phyloP scores from a whole-genome alignment of 2,113 vertebrate species.

The Heterochromis multidens region DNA sequence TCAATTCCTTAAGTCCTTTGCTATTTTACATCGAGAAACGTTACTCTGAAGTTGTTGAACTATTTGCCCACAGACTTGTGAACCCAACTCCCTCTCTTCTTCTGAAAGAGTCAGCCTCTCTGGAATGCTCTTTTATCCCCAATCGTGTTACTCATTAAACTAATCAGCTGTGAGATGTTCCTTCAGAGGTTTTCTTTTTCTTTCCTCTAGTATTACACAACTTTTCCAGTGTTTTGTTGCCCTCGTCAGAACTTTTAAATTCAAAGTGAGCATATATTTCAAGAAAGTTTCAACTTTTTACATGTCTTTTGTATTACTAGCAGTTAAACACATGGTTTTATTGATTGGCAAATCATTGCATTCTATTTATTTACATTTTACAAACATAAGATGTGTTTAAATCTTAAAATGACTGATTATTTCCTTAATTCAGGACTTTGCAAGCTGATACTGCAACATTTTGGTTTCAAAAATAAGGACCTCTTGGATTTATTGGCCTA shows the following conservation, averaged over 20 bases:
- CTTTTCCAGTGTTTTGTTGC: not conserved
- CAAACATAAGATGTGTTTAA: not conserved
- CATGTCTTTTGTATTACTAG: not conserved
- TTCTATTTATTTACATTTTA: not conserved
- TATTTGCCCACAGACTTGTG: not conserved
- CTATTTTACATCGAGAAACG: not conserved
- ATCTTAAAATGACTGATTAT: not conserved
- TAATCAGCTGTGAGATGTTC: not conserved
- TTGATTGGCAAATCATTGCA: not conserved
- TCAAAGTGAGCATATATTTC: not conserved
- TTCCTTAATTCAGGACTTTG: not conserved
- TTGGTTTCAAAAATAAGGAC: not conserved
- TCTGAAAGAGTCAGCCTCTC: not conserved
- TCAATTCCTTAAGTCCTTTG: not conserved
- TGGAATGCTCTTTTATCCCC: not conserved
- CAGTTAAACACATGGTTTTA: fast-evolving
- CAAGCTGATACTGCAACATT: not conserved
- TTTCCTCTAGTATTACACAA: not conserved
- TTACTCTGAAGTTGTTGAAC: not conserved
- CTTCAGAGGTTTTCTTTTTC: not conserved
- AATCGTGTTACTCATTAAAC: not conserved
- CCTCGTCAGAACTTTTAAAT: not conserved
- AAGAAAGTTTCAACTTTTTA: not conserved
- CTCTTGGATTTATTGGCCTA: not conserved
- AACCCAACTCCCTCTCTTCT: not conserved